Conservation (phyloP, 1,140 invertebrate species). For the Zaprionus ornatus region DNA sequence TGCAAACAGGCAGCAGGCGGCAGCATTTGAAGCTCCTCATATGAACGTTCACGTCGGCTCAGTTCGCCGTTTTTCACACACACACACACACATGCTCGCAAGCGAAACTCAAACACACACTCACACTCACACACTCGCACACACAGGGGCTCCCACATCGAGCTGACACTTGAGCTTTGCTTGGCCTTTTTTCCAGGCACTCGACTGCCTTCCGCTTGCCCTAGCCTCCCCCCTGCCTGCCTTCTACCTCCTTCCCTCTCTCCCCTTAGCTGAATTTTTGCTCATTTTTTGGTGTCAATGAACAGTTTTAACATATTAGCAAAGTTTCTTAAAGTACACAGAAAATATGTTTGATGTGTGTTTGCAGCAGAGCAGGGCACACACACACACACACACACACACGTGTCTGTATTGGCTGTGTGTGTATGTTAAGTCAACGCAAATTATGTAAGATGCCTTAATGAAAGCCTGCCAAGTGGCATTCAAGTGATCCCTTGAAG, state of each 20-base stretch:
- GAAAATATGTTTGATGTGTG: slow-evolving; percentile 79
- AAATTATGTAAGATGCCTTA: slow-evolving; percentile 37
- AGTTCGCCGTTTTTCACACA: background rate
- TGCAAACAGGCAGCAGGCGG: slow-evolving; percentile 56
- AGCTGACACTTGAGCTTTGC: slow-evolving; percentile 53
- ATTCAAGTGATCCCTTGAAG: slow-evolving; percentile 16
- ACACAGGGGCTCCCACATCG: background rate
- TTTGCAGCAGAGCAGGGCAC: slow-evolving; percentile 9
- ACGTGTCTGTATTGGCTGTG: background rate
- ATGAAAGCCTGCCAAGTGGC: slow-evolving; percentile 23
- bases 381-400: background rate
- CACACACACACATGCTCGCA: slow-evolving; percentile 16
- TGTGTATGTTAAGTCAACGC: slow-evolving; percentile 24
- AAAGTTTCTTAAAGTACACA: slow-evolving; percentile 82
- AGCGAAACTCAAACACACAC: slow-evolving; percentile 60
- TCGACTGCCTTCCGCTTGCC: slow-evolving; percentile 19
- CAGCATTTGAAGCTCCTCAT: slow-evolving; percentile 44
- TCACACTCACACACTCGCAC: background rate
- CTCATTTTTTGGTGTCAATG: slow-evolving; percentile 81
- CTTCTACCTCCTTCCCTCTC: background rate
- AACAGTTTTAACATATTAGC: slow-evolving; percentile 83
- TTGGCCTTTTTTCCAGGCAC: slow-evolving; percentile 53
- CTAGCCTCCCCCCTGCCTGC: background rate
- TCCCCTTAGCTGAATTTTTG: slow-evolving; percentile 54
- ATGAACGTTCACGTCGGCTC: slow-evolving; percentile 34